These are phyloP conservation scores for Palloptera scutellata DNA, from an alignment of 2,888 invertebrate species.

Conservation along the genomic window DNA sequence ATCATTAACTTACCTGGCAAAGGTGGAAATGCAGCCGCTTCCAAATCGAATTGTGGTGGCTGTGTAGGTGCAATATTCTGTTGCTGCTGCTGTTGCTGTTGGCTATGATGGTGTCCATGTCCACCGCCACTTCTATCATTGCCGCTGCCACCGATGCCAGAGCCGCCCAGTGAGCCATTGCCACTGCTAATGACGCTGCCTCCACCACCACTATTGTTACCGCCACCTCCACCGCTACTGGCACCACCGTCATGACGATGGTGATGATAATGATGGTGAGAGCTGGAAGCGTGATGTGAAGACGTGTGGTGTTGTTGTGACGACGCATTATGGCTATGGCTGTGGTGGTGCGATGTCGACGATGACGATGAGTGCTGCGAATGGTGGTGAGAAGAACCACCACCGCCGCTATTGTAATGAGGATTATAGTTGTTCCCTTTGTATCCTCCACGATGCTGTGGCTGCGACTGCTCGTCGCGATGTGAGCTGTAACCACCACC, in stretches of 20 bases:
- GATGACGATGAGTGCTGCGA: constrained; percentile 47
- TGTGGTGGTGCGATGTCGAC: constrained; percentile 43
- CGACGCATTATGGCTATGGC: constrained; percentile 46
- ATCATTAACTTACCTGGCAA: constrained; percentile 70
- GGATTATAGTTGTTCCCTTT: constrained; percentile 59
- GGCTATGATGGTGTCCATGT: constrained; percentile 49
- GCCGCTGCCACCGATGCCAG: constrained; percentile 35
- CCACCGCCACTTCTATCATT: constrained; percentile 37
- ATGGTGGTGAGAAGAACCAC: constrained; percentile 45
- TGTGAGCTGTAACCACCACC: constrained; percentile 49
- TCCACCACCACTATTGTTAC: constrained; percentile 34
- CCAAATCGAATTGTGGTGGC: constrained; percentile 78
- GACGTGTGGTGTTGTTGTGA: constrained; percentile 47
- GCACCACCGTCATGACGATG: constrained; percentile 43
- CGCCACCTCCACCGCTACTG: constrained; percentile 39
- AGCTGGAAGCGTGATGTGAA: constrained; percentile 43
- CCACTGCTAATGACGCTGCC: constrained; percentile 34
- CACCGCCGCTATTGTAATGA: constrained; percentile 47
- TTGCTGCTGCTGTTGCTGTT: constrained; percentile 56
- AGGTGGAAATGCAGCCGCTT: constrained; percentile 82
- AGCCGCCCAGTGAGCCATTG: constrained; percentile 27
- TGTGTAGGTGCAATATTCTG: constrained; percentile 59
- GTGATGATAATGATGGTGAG: constrained; percentile 47
- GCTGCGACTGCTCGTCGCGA: constrained; percentile 41
- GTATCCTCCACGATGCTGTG: constrained; percentile 53